Conservation (phyloP, 2,797 vertebrate genomes). For the Fringilla coelebs region DNA sequence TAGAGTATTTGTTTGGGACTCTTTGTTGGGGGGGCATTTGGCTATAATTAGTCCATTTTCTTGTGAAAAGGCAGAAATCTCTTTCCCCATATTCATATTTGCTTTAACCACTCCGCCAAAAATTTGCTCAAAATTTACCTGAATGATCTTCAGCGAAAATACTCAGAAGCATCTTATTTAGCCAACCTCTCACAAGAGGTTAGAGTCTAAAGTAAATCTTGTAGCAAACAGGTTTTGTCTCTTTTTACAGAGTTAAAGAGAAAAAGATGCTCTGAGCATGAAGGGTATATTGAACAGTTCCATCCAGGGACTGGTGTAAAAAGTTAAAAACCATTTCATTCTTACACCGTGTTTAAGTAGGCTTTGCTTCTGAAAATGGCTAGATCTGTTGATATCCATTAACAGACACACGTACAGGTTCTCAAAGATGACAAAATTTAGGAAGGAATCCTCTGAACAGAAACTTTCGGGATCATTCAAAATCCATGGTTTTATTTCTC, state of each 20-base stretch:
- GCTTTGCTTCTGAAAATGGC: not conserved
- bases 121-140: not conserved
- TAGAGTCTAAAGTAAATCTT: not conserved
- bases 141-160: not conserved
- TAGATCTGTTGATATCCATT: not conserved
- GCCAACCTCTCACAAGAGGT: not conserved
- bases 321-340: not conserved
- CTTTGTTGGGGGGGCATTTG: rapidly evolving
- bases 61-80: not conserved
- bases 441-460: not conserved
- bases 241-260: not conserved
- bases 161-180: not conserved
- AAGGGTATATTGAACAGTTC: not conserved
- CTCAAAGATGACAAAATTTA: not conserved
- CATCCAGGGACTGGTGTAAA: not conserved
- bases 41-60: not conserved
- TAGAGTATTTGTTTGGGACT: not conserved
- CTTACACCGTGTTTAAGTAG: not conserved
- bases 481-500: not conserved
- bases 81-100: not conserved
- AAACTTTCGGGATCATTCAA: not conserved
- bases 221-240: not conserved
- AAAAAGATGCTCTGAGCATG: not conserved
- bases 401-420: not conserved
- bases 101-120: not conserved